Evolutionary conservation across 1,140 invertebrate species (phyloP).

Genomic region (Mercenaria mercenaria): DNA sequence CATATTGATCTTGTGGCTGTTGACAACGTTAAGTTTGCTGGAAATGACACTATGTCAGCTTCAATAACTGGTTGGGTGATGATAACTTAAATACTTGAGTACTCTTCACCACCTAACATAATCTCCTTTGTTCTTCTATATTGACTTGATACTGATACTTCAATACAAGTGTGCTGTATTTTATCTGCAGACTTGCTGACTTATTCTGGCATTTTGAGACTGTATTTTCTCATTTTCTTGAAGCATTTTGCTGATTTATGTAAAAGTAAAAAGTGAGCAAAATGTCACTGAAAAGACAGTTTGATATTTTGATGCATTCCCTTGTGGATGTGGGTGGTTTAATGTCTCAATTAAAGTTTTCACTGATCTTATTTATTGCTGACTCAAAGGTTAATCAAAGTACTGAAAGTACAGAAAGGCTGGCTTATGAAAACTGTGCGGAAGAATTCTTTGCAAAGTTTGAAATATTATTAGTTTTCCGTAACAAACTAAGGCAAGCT

Average conservation of each 20-base stretch:
- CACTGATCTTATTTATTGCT: too few species aligned
- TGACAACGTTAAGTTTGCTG: neutral
- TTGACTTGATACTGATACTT: neutral
- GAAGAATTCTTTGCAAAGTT: too few species aligned
- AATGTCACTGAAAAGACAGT: neutral
- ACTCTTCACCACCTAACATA: neutral
- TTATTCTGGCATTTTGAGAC: neutral
- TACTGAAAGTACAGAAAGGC: too few species aligned
- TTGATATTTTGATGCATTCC: too few species aligned
- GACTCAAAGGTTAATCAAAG: too few species aligned
- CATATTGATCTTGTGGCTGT: too few species aligned
- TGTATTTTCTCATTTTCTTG: neutral
- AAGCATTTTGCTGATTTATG: neutral
- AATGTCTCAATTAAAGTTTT: too few species aligned
- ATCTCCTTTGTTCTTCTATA: neutral
- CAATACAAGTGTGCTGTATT: neutral
- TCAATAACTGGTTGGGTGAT: neutral
- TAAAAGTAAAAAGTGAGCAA: neutral
- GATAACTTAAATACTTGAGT: neutral
- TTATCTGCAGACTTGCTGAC: neutral
- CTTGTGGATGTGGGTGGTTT: too few species aligned
- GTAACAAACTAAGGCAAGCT: too few species aligned
- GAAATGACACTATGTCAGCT: conserved; percentile 2
- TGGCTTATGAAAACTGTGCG: too few species aligned
- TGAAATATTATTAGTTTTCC: too few species aligned